Conservation (phyloP, 1,140 invertebrate genomes). For the Spodoptera litura region DNA sequence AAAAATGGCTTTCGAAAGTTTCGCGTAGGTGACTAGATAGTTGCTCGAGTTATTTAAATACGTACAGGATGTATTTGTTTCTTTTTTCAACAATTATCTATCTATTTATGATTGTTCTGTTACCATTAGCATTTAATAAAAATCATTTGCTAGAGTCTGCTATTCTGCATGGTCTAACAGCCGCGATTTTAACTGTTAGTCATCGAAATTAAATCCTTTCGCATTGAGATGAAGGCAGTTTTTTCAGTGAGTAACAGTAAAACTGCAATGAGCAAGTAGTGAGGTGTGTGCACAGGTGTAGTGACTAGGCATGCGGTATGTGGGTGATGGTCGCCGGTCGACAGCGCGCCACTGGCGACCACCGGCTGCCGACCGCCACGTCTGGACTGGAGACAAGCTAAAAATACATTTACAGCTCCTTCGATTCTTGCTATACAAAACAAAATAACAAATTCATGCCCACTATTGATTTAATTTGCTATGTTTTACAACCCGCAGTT, state of each 20-base stretch:
- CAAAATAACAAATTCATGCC: conserved; percentile 22
- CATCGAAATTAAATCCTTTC: conserved; percentile 6
- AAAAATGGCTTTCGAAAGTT: conserved; percentile 27
- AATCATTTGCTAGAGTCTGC: too few species aligned
- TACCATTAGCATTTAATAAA: too few species aligned
- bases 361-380: conserved; percentile 27
- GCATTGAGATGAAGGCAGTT: neutral
- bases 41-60: conserved; percentile 4
- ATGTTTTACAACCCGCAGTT: neutral
- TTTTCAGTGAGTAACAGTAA: conserved; percentile 27
- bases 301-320: conserved; percentile 48
- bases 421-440: conserved; percentile 7
- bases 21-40: conserved; percentile 1
- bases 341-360: neutral
- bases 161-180: too few species aligned
- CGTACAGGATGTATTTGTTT: too few species aligned
- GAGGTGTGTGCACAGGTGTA: conserved; percentile 60
- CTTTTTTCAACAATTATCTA: neutral
- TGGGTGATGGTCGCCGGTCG: conserved; percentile 55
- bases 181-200: neutral
- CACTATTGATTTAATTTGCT: neutral
- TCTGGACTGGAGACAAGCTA: conserved; percentile 25
- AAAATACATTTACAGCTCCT: conserved; percentile 29
- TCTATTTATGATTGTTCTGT: neutral
- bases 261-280: conserved; percentile 39